phyloP scores from a whole-genome alignment of 2,888 invertebrate genomes.

The Eristalis tenax region DNA sequence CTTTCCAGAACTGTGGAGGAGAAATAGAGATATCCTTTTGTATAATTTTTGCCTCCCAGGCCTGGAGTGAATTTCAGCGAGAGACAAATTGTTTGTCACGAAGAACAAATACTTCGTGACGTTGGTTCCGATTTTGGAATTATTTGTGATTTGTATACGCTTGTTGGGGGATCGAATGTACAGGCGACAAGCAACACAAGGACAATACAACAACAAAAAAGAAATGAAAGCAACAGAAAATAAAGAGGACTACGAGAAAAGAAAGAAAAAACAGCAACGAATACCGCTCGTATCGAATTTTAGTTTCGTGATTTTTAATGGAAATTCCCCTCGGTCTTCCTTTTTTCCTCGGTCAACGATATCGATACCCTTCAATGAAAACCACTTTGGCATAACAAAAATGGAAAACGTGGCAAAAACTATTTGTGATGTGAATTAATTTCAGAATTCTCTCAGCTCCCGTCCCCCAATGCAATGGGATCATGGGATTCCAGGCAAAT shows the following conservation, averaged over 20 bases:
- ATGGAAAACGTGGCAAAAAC: conserved; percentile 66
- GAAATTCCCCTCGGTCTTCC: conserved; percentile 53
- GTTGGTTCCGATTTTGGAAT: conserved; percentile 80
- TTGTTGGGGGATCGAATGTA: conserved; percentile 24
- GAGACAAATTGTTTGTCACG: conserved; percentile 81
- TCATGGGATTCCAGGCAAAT: conserved; percentile 30
- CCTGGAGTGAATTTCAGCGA: conserved; percentile 46
- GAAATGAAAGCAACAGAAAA: conserved; percentile 19
- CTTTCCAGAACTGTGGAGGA: background rate
- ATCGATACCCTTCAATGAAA: conserved; percentile 35
- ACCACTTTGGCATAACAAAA: conserved; percentile 45
- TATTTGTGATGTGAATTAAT: conserved; percentile 64
- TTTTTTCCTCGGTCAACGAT: conserved; percentile 34
- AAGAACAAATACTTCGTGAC: conserved; percentile 82
- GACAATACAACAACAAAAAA: conserved; percentile 10
- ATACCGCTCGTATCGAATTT: conserved; percentile 46
- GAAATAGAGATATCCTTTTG: conserved; percentile 49
- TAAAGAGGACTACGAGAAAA: conserved; percentile 2
- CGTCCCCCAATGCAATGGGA: background rate
- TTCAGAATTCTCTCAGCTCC: conserved; percentile 28
- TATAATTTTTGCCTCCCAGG: conserved; percentile 46
- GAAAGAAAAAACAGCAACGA: conserved; percentile 2
- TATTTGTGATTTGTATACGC: conserved; percentile 79
- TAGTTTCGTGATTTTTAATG: conserved; percentile 64
- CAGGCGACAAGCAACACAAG: conserved; percentile 17